These are phyloP conservation scores for Lindbergichthys nudifrons DNA, from an alignment of 2,797 vertebrate species.

Conservation along the genomic window DNA sequence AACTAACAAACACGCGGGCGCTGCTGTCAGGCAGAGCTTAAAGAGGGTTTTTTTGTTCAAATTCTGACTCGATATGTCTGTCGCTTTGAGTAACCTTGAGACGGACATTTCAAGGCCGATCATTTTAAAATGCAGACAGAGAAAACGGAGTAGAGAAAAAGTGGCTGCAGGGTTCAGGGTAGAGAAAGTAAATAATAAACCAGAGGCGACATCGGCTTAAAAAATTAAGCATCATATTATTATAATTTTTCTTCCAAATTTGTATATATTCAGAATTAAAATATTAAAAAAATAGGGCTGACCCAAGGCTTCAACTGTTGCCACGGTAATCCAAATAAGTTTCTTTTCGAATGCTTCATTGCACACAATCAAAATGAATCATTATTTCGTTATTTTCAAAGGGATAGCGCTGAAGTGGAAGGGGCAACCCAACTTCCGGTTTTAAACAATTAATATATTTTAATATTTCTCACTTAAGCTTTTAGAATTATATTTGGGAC, in stretches of 20 bases:
- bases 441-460: no score
- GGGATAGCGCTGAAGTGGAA: no score
- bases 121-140: constrained; percentile 23
- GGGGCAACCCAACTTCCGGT: no score
- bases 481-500: no score
- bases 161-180: neutral
- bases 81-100: constrained; percentile 11
- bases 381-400: no score
- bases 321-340: neutral
- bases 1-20: neutral
- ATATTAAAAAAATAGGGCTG: neutral
- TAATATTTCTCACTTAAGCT: no score
- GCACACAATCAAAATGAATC: no score
- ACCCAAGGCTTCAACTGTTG: no score
- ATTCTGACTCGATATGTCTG: neutral
- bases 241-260: neutral
- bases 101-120: constrained; percentile 6
- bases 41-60: constrained; percentile 10
- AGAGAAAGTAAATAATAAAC: neutral
- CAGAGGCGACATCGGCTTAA: neutral
- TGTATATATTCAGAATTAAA: neutral
- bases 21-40: neutral
- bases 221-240: neutral
- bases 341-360: neutral
- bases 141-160: neutral